Base-by-base conservation (phyloP, 2,113 vertebrate species). In the Pseudopodoces humilis region DNA sequence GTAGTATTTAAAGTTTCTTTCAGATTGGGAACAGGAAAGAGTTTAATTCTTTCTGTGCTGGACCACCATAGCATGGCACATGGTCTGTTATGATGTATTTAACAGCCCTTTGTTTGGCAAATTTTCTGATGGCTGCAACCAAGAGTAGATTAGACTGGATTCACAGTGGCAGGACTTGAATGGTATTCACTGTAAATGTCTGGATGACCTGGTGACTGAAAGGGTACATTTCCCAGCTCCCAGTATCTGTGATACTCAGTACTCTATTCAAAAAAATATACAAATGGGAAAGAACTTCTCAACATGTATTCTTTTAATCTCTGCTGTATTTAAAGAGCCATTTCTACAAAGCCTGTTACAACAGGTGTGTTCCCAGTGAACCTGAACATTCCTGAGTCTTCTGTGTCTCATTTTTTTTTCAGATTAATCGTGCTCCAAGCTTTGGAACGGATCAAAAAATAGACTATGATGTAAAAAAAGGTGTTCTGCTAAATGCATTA, bases 381-480 rank as follows among this genome's bases (percentile, higher is more conserved):
- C 15, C n/a, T 59, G 91, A 67, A 53, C 33, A 31, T 82, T 41
- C 37, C 83, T 84, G 67, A 92, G 44, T 91, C 39, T 80, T 84
- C 88, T 85, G 39, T 80, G 86, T 95, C 95, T 88, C 79, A 12
- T 96, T 97, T 91, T 69, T 64, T 84, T 90, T 96, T 68, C 97
- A 99, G 99, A 99, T 99, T 98, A 99, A 99, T 98, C 98, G 99
- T 81, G 99, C 99, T 20, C 99, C 99, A 46, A 99, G 99, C 97
- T 99, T 99, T 96, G 99, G 99, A 96, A 99, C 99, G 3, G 99
- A 99, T 97, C 99, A 99, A 98, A 99, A 99, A 98, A 99, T 99
- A 97, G 99, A 99, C 98, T 99, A 99, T 75, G 99, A 99, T 90
- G 99, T 99, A 82, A 99, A 99, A 97, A 99, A 98, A 96, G 99